These are phyloP conservation scores for Entomobrya proxima DNA, from an alignment of 2,888 invertebrate genomes.

Conservation along the genomic window DNA sequence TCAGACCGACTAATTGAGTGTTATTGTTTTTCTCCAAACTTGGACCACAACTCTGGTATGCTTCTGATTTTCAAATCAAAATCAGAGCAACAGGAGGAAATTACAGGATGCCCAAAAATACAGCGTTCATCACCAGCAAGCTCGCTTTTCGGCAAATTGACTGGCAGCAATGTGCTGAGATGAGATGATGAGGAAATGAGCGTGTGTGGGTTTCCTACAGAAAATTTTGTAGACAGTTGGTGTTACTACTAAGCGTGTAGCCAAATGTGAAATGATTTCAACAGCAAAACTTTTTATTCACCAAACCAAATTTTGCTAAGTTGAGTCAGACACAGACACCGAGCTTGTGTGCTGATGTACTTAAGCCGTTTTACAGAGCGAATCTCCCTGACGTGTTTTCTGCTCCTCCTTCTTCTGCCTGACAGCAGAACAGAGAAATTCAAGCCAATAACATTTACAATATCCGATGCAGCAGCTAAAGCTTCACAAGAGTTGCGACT, in stretches of 20 bases:
- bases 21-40: conserved; percentile 24
- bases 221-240: background rate
- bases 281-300: conserved; percentile 2
- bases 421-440: conserved; percentile 34
- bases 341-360: background rate
- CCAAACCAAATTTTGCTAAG: background rate
- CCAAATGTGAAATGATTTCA: conserved; percentile 48
- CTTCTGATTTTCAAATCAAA: background rate
- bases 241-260: conserved; percentile 20
- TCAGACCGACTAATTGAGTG: background rate
- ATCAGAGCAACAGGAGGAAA: conserved; percentile 39
- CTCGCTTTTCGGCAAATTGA: background rate
- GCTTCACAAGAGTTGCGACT: background rate
- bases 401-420: conserved; percentile 23
- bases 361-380: conserved; percentile 34
- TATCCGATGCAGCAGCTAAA: background rate
- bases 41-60: conserved; percentile 8
- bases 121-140: background rate
- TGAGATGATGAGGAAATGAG: background rate
- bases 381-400: conserved; percentile 37
- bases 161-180: background rate
- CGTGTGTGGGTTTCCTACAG: background rate
- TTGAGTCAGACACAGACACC: background rate
- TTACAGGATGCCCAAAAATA: background rate
- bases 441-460: conserved; percentile 25